A percentile compares a stretch with the other conserved stretches of the same genome.
Evolutionary conservation across 1,140 invertebrate genomes (phyloP).

Genomic region (Anadara kagoshimensis): DNA sequence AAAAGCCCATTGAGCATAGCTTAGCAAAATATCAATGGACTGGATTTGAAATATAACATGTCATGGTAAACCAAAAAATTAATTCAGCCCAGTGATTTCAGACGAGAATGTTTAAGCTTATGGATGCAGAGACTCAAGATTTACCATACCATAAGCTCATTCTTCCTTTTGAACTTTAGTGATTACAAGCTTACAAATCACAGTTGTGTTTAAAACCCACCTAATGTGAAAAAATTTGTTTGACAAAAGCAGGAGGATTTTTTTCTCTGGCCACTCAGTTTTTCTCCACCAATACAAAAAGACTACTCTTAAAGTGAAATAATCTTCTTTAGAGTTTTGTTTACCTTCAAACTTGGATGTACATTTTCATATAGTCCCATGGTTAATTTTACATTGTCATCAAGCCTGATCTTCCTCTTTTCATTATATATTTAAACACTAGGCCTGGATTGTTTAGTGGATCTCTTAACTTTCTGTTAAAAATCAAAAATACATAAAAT

Average conservation of each 20-base stretch:
- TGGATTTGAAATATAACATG: too few species aligned
- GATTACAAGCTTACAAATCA: slow-evolving; percentile 83
- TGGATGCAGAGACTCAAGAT: slow-evolving; percentile 76
- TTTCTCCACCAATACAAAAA: too few species aligned
- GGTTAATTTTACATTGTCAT: slow-evolving; percentile 72
- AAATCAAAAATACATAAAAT: neutral
- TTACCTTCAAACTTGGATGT: slow-evolving; percentile 79
- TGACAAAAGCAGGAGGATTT: too few species aligned
- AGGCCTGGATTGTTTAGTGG: slow-evolving; percentile 89
- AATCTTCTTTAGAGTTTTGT: too few species aligned
- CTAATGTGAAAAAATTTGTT: slow-evolving; percentile 74
- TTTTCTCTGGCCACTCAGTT: too few species aligned
- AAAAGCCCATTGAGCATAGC: too few species aligned
- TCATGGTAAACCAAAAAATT: too few species aligned
- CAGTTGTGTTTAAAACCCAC: slow-evolving; percentile 92
- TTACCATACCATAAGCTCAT: slow-evolving; percentile 48
- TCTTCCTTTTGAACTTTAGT: slow-evolving; percentile 25
- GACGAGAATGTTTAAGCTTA: slow-evolving; percentile 80
- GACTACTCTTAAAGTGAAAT: neutral
- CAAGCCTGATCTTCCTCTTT: neutral
- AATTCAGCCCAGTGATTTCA: slow-evolving; percentile 74
- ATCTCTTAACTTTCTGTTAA: slow-evolving; percentile 84
- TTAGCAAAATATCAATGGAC: too few species aligned
- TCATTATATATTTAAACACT: slow-evolving; percentile 76
- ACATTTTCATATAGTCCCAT: slow-evolving; percentile 77